These are phyloP conservation scores for Andrena cerasifolii DNA, from an alignment of 1,140 invertebrate genomes.

Conservation along the genomic window DNA sequence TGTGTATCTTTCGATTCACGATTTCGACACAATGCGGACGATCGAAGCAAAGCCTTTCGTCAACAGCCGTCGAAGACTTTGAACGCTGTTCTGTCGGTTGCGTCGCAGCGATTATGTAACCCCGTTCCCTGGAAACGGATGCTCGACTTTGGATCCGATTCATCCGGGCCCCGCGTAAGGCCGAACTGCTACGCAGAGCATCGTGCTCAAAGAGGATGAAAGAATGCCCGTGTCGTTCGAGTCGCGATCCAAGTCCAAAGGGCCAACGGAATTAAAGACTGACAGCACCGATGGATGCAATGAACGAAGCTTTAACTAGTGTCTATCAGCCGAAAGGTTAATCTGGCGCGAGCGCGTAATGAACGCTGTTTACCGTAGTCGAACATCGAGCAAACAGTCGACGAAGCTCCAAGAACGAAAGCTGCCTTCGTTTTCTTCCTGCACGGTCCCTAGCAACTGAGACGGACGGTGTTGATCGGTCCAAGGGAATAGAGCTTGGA, in stretches of 20 bases:
- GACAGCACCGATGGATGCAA: neutral
- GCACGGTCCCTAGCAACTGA: too few species aligned
- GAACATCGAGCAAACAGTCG: neutral
- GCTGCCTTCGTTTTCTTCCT: neutral
- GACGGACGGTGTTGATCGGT: neutral
- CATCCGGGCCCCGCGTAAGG: neutral
- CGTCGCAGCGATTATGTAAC: neutral
- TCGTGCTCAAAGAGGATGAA: too few species aligned
- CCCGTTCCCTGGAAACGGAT: neutral
- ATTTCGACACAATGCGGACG: too few species aligned
- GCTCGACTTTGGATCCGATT: neutral
- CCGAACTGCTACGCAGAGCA: too few species aligned
- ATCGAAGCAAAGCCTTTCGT: too few species aligned
- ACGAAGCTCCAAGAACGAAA: neutral
- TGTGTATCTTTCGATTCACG: neutral
- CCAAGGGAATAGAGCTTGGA: neutral
- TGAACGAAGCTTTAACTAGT: constrained; percentile 3
- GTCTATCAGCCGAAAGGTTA: neutral
- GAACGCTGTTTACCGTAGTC: neutral
- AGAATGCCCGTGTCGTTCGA: neutral
- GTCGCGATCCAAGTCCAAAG: neutral
- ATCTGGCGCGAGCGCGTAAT: neutral
- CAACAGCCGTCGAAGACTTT: neutral
- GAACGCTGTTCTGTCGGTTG: neutral
- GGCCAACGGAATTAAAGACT: constrained; percentile 24